phyloP scores from a whole-genome alignment of 2,113 vertebrate species.

The Alouatta palliata region DNA sequence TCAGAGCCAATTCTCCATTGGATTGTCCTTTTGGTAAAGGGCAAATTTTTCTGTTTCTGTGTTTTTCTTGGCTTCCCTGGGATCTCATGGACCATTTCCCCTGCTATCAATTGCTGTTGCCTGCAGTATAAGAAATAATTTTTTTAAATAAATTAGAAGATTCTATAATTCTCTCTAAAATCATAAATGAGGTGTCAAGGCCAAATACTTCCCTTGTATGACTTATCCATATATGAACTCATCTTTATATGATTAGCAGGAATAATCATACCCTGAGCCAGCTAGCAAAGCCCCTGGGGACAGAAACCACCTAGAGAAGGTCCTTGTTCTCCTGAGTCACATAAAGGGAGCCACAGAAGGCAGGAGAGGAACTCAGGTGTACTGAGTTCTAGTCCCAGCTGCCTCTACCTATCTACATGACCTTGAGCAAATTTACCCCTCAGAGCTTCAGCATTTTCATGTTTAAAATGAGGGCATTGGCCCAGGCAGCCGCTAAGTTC shows the following conservation, averaged over 20 bases:
- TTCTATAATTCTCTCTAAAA: constrained; percentile 12
- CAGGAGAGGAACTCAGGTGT: neutral
- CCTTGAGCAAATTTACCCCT: neutral
- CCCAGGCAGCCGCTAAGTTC: neutral
- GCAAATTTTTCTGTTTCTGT: constrained; percentile 58
- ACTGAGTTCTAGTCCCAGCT: neutral
- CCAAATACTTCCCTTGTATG: neutral
- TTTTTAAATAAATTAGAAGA: constrained; percentile 48
- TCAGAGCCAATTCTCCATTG: constrained; percentile 60
- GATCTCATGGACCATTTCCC: constrained; percentile 55
- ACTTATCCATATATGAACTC: neutral
- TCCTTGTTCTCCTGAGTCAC: neutral
- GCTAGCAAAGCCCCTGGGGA: neutral
- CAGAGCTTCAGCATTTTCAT: neutral
- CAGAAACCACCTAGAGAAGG: neutral
- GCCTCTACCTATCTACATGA: neutral
- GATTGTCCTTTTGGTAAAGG: constrained; percentile 60
- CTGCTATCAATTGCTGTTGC: constrained; percentile 36
- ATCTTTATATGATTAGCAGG: neutral
- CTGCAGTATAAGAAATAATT: constrained; percentile 46
- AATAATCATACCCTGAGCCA: neutral
- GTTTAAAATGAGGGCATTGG: neutral
- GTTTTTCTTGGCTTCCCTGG: constrained; percentile 50
- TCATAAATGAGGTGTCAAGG: neutral
- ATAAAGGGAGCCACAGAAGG: neutral